Conservation (phyloP, 2,113 vertebrate genomes). For the Hiodon alosoides region DNA sequence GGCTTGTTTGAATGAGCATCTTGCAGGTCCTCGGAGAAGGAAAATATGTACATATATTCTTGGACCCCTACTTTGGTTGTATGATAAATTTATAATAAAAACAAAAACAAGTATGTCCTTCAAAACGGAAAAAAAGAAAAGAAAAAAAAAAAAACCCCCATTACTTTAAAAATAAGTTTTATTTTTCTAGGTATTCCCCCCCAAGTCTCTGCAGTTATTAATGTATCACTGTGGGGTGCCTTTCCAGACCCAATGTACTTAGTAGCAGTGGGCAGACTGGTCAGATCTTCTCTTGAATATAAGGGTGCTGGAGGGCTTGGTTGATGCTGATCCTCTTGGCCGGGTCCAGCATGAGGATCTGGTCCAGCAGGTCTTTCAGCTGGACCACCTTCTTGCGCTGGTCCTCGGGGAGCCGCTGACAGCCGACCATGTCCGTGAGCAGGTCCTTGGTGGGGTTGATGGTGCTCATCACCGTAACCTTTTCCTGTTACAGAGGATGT, state of each 20-base stretch:
- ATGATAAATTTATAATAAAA: conserved; percentile 24
- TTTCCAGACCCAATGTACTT: conserved; percentile 31
- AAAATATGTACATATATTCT: conserved; percentile 25
- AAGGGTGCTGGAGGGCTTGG: conserved; percentile 96
- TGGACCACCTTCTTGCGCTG: conserved; percentile 99
- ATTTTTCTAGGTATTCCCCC: conserved; percentile 61
- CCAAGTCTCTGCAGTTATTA: conserved; percentile 70
- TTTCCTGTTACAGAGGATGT: conserved; percentile 57
- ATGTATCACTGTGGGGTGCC: conserved; percentile 19
- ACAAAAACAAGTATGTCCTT: conserved; percentile 77
- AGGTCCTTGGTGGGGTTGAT: conserved; percentile 99
- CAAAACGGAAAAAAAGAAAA: conserved; percentile 59
- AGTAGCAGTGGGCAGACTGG: conserved; percentile 18
- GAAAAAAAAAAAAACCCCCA: not conserved
- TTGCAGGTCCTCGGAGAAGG: conserved; percentile 22
- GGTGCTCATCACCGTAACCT: conserved; percentile 99
- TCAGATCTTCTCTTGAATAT: conserved; percentile 55
- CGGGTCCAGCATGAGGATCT: conserved; percentile 97
- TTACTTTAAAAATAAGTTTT: conserved; percentile 21
- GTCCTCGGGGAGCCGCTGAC: conserved; percentile 96
- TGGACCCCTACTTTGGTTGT: conserved; percentile 34
- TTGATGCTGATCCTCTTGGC: conserved; percentile 99
- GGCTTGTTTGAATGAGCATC: conserved; percentile 5
- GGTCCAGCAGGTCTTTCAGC: conserved; percentile 94
- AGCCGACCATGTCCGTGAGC: conserved; percentile 88